Evolutionary conservation across 2,888 invertebrate species (phyloP).

Genomic region (Hyalella azteca): DNA sequence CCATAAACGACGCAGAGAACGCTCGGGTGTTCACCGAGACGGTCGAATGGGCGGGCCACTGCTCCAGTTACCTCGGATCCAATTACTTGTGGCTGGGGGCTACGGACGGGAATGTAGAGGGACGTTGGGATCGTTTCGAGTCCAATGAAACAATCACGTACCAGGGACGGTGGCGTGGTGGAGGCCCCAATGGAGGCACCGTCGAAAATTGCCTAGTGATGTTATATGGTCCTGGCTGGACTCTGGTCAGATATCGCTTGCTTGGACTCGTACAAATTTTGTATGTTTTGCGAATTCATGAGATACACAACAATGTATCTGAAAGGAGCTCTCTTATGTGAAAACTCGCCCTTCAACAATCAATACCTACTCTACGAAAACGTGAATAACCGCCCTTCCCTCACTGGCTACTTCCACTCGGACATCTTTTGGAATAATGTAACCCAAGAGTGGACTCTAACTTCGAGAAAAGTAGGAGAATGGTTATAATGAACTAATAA

Average conservation of each 20-base stretch:
- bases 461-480: conserved; percentile 45
- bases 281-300: conserved; percentile 47
- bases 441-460: conserved; percentile 39
- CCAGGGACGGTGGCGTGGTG: conserved; percentile 47
- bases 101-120: conserved; percentile 40
- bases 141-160: background rate
- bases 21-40: conserved; percentile 39
- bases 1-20: conserved; percentile 44
- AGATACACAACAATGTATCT: conserved; percentile 38
- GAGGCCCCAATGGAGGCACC: conserved; percentile 50
- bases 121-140: conserved; percentile 16
- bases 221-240: conserved; percentile 42
- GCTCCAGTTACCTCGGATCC: conserved; percentile 42
- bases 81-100: conserved; percentile 56
- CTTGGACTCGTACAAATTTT: conserved; percentile 46
- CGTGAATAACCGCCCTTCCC: conserved; percentile 29
- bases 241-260: conserved; percentile 55
- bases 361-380: conserved; percentile 42
- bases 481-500: too few species aligned
- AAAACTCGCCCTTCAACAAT: conserved; percentile 49
- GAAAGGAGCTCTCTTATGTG: conserved; percentile 44
- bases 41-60: conserved; percentile 28
- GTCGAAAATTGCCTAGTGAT: conserved; percentile 55
- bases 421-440: conserved; percentile 50
- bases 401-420: conserved; percentile 47